phyloP scores from a whole-genome alignment of 2,113 vertebrate genomes.

The Erinaceus europaeus region DNA sequence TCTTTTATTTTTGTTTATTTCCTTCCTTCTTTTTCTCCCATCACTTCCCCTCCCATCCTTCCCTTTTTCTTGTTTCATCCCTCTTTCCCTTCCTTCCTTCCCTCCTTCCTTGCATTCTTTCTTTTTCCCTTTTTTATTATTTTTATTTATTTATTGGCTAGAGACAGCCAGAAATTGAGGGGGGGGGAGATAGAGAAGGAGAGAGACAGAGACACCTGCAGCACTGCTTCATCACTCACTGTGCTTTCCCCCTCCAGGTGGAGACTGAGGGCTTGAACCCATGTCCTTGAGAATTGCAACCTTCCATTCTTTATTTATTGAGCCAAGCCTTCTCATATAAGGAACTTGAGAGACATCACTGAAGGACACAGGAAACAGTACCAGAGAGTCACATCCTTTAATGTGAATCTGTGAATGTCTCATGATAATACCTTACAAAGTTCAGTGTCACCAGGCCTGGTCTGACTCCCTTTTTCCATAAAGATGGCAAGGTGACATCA shows the following conservation, averaged over 20 bases:
- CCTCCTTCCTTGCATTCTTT: slow-evolving; percentile 10
- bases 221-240: too few species aligned
- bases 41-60: background rate
- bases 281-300: too few species aligned
- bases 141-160: background rate
- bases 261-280: too few species aligned
- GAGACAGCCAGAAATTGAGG: too few species aligned
- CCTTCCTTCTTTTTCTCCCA: slow-evolving; percentile 45
- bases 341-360: slow-evolving; percentile 82
- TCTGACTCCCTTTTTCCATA: slow-evolving; percentile 71
- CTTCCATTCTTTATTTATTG: slow-evolving; percentile 68
- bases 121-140: background rate
- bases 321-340: slow-evolving; percentile 74
- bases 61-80: slow-evolving; percentile 5
- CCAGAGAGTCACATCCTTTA: slow-evolving; percentile 79
- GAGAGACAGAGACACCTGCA: too few species aligned
- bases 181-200: too few species aligned
- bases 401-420: slow-evolving; percentile 77
- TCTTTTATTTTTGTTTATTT: background rate
- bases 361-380: slow-evolving; percentile 80
- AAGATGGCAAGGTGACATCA: background rate
- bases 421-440: slow-evolving; percentile 70
- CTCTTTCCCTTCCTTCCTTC: slow-evolving; percentile 32
- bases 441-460: slow-evolving; percentile 69
- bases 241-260: too few species aligned